Evolutionary conservation across 2,888 invertebrate genomes (phyloP), one percentile per base, ranked within the genome.

Genomic region (Aphidoletes aphidimyza): DNA sequence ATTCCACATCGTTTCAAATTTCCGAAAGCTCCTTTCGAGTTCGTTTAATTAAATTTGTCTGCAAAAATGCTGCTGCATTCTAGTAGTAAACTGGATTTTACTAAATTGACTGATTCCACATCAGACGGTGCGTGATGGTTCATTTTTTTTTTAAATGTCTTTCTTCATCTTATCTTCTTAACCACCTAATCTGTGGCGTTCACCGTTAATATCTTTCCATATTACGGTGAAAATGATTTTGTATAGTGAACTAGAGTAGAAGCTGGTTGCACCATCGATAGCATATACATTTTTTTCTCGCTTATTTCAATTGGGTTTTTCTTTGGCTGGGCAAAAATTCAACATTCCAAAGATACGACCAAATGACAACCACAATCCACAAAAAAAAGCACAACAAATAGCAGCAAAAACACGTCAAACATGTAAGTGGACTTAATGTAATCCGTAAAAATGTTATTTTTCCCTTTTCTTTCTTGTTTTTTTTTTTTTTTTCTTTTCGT

Each of bases 401-500:
- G n/a, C n/a, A n/a, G n/a, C n/a, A 69, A 30, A 69, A 5, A 1
- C 30, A 69, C 30, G 17, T 26, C 30, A 69, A 69, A 69, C 36
- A 81, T 36, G 30, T 84, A 84, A 78, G 84, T 84, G 84, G 84
- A 84, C 84, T 84, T 84, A 84, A 45, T 36, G 81, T 84, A 84
- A 84, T 84, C 84, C 47, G 81, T 84, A 81, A 84, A 84, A 84
- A 84, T 84, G 84, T 84, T 81, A 36, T 84, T 47, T 47, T 84
- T 30, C 78, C 0, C 1, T 30, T 42, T 69, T n/a, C 54, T 14
- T 69, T 26, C 30, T 5, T 69, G 69, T 30, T 69, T 6, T 30
- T 30, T 84, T 85, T 11, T 9, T 69, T 22, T 84, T 49, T 49
- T 37, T 49, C 22, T 37, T 83, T 83, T 49, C 30, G 22, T 34